phyloP scores from a whole-genome alignment of 35 echinoderm and acorn worm genomes.

The Diadema setosum region DNA sequence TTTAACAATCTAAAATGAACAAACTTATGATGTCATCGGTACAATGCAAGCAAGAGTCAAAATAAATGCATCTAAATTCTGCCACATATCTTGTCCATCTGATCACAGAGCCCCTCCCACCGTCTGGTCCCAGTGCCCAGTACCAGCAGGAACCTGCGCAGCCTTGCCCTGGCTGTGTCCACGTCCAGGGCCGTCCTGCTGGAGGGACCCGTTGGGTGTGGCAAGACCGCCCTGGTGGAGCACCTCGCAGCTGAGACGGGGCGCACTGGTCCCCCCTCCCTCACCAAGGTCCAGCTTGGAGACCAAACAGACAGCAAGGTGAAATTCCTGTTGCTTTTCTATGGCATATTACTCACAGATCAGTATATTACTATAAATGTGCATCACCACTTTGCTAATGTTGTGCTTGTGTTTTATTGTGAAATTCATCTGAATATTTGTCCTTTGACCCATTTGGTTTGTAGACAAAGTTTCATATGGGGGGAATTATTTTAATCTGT shows the following conservation, averaged over 20 bases:
- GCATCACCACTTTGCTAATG: no score
- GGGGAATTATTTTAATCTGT: no score
- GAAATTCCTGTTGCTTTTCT: no score
- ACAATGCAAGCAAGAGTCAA: background rate
- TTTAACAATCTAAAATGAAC: background rate
- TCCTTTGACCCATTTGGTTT: background rate
- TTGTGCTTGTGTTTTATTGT: no score
- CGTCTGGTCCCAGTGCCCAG: slow-evolving; percentile 63
- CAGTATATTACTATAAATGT: no score
- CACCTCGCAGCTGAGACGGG: slow-evolving; percentile 74
- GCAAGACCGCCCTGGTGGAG: slow-evolving; percentile 82
- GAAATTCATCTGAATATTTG: no score
- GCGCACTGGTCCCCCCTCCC: slow-evolving; percentile 17
- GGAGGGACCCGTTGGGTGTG: slow-evolving; percentile 85
- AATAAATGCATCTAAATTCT: background rate
- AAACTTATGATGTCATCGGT: background rate
- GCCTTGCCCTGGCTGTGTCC: slow-evolving; percentile 68
- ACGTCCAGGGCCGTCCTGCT: slow-evolving; percentile 63
- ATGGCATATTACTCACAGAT: no score
- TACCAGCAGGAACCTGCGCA: slow-evolving; percentile 58
- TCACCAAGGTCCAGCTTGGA: slow-evolving; percentile 87
- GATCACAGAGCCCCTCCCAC: background rate
- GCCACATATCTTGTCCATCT: background rate
- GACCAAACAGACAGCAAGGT: slow-evolving; percentile 98
- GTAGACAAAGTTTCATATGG: background rate